These are phyloP conservation scores for Platycheirus rosarum DNA, from an alignment of 2,888 invertebrate genomes.

Conservation along the genomic window DNA sequence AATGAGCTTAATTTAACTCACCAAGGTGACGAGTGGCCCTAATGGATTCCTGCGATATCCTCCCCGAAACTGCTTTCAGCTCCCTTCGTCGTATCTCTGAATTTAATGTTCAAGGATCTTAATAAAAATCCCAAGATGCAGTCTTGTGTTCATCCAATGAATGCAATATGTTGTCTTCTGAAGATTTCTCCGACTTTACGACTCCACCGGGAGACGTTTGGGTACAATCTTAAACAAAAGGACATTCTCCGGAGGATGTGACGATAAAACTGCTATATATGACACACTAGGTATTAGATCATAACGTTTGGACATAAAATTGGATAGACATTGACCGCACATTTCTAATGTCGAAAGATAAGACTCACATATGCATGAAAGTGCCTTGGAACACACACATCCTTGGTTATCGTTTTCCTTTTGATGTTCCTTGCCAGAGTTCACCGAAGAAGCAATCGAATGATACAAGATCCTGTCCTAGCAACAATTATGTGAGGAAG, in stretches of 20 bases:
- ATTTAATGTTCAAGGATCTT: constrained; percentile 59
- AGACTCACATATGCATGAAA: constrained; percentile 62
- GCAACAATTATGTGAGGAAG: too few relatives aligned
- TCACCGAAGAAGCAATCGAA: constrained; percentile 44
- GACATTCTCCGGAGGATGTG: constrained; percentile 25
- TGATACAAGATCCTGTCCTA: not conserved
- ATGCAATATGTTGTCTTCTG: constrained; percentile 65
- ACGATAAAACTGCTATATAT: too few relatives aligned
- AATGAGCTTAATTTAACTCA: constrained; percentile 70
- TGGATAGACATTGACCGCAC: constrained; percentile 64
- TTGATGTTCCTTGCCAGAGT: constrained; percentile 40
- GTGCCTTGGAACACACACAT: constrained; percentile 51
- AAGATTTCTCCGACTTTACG: constrained; percentile 40
- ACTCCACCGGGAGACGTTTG: constrained; percentile 44
- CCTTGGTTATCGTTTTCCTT: constrained; percentile 28
- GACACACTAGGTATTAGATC: constrained; percentile 39
- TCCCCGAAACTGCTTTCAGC: constrained; percentile 28
- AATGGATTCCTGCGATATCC: constrained; percentile 38
- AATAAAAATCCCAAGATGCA: constrained; percentile 61
- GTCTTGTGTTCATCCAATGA: constrained; percentile 41
- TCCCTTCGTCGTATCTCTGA: constrained; percentile 5
- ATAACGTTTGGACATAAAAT: constrained; percentile 65
- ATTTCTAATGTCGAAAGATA: too few relatives aligned
- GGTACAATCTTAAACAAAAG: constrained; percentile 40
- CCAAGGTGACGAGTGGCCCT: constrained; percentile 67